Evolutionary conservation across 2,888 invertebrate genomes (phyloP).

Genomic region (Phengaris arion): DNA sequence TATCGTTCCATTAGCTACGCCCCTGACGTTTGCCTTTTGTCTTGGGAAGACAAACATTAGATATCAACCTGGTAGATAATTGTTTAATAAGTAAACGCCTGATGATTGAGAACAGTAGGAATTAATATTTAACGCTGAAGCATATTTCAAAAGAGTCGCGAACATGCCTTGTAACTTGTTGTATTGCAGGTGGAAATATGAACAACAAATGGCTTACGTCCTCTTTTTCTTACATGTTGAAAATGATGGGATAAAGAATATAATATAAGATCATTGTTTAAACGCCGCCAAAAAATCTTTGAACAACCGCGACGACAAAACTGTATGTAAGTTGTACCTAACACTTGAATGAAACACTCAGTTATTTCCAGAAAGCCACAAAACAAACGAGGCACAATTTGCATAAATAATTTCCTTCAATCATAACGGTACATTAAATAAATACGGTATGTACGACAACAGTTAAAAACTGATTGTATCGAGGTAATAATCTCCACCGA

Average conservation of each 20-base stretch:
- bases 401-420: constrained; percentile 20
- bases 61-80: neutral
- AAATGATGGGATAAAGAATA: too few relatives aligned
- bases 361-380: neutral
- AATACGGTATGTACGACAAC: constrained; percentile 18
- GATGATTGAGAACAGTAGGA: neutral
- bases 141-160: neutral
- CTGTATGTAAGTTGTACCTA: neutral
- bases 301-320: neutral
- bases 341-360: neutral
- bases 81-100: neutral
- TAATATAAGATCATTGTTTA: too few relatives aligned
- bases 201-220: too few relatives aligned
- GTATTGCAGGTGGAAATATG: too few relatives aligned
- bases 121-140: neutral
- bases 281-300: too few relatives aligned
- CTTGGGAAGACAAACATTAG: constrained; percentile 11
- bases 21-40: constrained; percentile 19
- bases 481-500: constrained; percentile 2
- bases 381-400: constrained; percentile 9
- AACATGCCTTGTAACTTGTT: neutral
- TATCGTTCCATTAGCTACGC: constrained; percentile 18
- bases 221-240: too few relatives aligned
- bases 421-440: constrained; percentile 20
- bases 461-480: constrained; percentile 12